A percentile compares a stretch with the other conserved stretches of the same genome.
These are phyloP conservation scores for Orchesella flavescens DNA, from an alignment of 2,888 invertebrate genomes.

Conservation along the genomic window DNA sequence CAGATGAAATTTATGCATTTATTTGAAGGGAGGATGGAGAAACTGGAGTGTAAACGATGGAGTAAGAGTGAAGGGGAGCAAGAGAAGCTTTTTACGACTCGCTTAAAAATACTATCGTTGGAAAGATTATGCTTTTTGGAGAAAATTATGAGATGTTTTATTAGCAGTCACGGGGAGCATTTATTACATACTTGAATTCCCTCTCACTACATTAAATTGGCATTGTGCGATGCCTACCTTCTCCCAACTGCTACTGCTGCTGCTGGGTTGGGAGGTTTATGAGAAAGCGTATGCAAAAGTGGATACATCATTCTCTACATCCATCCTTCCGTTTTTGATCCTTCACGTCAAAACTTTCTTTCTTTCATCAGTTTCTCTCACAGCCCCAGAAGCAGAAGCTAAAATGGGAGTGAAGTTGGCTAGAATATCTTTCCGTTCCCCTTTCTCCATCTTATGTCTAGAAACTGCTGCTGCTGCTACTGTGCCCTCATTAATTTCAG, in stretches of 20 bases:
- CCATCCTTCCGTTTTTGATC: too few relatives aligned
- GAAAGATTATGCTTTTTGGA: conserved; percentile 36
- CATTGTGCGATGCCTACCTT: too few relatives aligned
- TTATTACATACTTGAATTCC: background rate
- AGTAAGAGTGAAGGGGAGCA: background rate
- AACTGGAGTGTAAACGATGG: background rate
- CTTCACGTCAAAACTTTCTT: too few relatives aligned
- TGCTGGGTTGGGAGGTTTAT: too few relatives aligned
- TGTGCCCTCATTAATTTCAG: too few relatives aligned
- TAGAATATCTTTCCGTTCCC: too few relatives aligned
- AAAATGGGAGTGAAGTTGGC: too few relatives aligned
- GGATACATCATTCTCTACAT: background rate
- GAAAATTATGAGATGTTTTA: conserved; percentile 58
- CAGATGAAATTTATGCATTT: background rate
- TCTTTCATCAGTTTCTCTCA: too few relatives aligned
- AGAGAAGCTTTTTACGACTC: conserved; percentile 9
- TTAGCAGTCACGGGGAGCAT: conserved; percentile 51
- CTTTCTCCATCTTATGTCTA: too few relatives aligned
- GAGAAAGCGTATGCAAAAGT: background rate
- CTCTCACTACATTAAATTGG: background rate
- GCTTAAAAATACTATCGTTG: conserved; percentile 49
- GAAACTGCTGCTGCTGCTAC: too few relatives aligned
- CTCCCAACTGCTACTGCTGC: too few relatives aligned
- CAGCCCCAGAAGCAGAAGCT: too few relatives aligned
- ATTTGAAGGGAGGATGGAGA: background rate